These are phyloP conservation scores for Clamator glandarius DNA, from an alignment of 2,797 vertebrate species.

Conservation along the genomic window DNA sequence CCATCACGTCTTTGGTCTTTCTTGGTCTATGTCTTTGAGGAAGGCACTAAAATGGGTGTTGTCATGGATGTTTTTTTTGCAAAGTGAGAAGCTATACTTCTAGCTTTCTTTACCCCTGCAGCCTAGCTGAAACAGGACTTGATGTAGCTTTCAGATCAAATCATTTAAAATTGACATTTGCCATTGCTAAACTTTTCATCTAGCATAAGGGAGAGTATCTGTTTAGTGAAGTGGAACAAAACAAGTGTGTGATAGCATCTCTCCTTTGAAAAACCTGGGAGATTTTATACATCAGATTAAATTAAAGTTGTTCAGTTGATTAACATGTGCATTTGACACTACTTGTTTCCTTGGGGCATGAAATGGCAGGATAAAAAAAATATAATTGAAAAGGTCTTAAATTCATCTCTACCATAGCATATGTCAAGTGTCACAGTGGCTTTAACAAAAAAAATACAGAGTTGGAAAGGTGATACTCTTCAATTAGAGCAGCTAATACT, in stretches of 20 bases:
- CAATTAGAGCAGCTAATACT: neutral
- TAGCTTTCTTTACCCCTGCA: neutral
- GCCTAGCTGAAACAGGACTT: neutral
- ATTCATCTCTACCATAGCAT: neutral
- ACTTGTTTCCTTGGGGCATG: neutral
- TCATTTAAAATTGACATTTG: constrained; percentile 47
- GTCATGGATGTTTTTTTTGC: neutral
- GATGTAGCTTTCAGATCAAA: constrained; percentile 35
- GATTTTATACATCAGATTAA: neutral
- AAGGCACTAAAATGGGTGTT: neutral
- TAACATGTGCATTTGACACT: neutral
- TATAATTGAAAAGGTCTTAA: neutral
- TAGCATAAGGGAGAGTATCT: constrained; percentile 48
- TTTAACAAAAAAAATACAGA: neutral
- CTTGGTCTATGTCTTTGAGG: neutral
- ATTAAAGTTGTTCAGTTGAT: constrained; percentile 7
- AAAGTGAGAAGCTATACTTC: neutral
- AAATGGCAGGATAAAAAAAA: neutral
- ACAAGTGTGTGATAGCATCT: constrained; percentile 31
- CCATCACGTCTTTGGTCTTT: neutral
- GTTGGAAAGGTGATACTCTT: neutral
- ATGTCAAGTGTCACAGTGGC: neutral
- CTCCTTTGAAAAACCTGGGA: constrained; percentile 41
- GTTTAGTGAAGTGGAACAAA: constrained; percentile 39
- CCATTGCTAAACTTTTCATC: constrained; percentile 48